Evolutionary conservation across 1,140 invertebrate species (phyloP).

Genomic region (Musca domestica): DNA sequence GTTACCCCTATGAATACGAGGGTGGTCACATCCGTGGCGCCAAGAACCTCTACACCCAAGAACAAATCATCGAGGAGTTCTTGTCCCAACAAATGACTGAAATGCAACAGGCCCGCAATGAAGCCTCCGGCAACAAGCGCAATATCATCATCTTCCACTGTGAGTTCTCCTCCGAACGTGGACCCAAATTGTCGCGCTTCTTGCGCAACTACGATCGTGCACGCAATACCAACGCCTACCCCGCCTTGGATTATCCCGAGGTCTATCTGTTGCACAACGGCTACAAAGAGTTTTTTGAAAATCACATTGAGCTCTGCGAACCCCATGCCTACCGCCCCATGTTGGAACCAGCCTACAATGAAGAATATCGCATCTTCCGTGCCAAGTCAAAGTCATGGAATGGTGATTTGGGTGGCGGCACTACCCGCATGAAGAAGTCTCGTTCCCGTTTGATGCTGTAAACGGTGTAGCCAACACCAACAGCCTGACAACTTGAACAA

Average conservation of each 20-base stretch:
- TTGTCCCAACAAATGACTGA: constrained; percentile 55
- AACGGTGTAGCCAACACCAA: constrained; percentile 18
- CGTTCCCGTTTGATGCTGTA: constrained; percentile 50
- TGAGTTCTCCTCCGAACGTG: constrained; percentile 95
- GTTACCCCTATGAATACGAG: constrained; percentile 97
- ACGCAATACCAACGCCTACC: constrained; percentile 82
- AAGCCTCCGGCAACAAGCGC: constrained; percentile 57
- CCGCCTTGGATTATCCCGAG: constrained; percentile 87
- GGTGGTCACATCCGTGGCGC: constrained; percentile 91
- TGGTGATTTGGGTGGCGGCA: constrained; percentile 51
- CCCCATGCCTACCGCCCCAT: constrained; percentile 77
- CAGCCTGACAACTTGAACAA: neutral
- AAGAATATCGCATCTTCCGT: constrained; percentile 71
- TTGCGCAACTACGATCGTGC: constrained; percentile 81
- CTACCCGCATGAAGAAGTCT: constrained; percentile 47
- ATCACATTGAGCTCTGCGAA: constrained; percentile 70
- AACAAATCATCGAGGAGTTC: constrained; percentile 67
- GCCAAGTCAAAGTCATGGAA: constrained; percentile 76
- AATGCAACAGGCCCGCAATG: constrained; percentile 45
- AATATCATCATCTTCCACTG: constrained; percentile 94
- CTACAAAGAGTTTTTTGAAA: constrained; percentile 85
- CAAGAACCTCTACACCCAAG: constrained; percentile 78
- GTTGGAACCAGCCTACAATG: constrained; percentile 71
- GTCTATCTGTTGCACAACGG: constrained; percentile 93
- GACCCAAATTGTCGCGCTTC: constrained; percentile 84